A percentile compares a stretch with the other conserved stretches of the same genome.
Evolutionary conservation across 2,797 vertebrate species (phyloP).

Genomic region (Simalia tracyae): DNA sequence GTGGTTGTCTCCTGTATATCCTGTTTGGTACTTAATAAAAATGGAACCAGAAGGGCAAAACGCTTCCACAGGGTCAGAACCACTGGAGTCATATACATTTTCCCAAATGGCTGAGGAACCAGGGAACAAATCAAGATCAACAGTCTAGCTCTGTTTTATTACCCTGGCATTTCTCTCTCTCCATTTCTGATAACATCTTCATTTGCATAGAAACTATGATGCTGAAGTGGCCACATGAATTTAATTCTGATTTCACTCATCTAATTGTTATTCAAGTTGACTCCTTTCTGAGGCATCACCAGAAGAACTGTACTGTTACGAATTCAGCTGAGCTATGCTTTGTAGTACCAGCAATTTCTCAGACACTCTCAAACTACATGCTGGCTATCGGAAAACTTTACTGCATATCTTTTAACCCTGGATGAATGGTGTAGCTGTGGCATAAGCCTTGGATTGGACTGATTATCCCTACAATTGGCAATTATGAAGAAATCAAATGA

Average conservation of each 20-base stretch:
- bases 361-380: not conserved
- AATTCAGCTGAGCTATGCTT: not conserved
- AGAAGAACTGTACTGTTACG: not conserved
- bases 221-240: not conserved
- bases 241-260: not conserved
- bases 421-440: not conserved
- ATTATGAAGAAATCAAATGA: not conserved
- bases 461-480: not conserved
- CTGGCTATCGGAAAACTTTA: not conserved
- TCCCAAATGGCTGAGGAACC: not conserved
- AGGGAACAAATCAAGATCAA: not conserved
- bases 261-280: not conserved
- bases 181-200: not conserved
- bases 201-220: not conserved
- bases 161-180: not conserved
- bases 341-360: not conserved
- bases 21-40: conserved; percentile 18
- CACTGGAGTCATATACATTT: not conserved
- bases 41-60: not conserved
- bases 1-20: not conserved
- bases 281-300: not conserved
- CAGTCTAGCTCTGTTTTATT: not conserved
- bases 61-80: not conserved
- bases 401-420: not conserved
- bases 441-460: not conserved